Evolutionary conservation across 2,113 vertebrate species (phyloP), one percentile per base, ranked within the genome.

Genomic region (Oreochromis niloticus): DNA sequence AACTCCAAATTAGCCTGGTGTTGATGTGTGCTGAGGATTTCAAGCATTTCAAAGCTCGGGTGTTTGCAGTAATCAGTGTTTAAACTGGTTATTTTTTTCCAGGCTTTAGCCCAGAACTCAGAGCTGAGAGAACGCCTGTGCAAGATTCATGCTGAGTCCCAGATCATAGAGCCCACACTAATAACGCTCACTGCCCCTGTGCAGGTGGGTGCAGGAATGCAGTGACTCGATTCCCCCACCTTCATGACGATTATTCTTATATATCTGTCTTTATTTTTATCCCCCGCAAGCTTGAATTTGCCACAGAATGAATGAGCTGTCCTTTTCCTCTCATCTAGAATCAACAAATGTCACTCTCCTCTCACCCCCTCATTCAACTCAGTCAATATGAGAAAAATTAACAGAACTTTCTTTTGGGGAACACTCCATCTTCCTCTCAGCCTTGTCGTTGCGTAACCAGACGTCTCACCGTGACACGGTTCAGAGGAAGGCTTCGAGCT

Each of bases 81-180:
- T 94, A 93, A 86, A 10, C 85, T 96, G 95, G 93, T 97, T 97
- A 84, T 96, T 97, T 96, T 68, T 68, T 96, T 97, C 92, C 97
- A 99, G 98, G 97, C 98, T 95, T 96, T 99, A 97, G 96, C 97
- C 93, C 98, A 99, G 96, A 99, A 98, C 94, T 96, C 97, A 97
- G 98, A 99, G 89, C 97, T 99, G 97, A 98, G 97, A 97, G 98
- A 98, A 93, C 98, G 98, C 83, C 97, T 99, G 96, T 95, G 96
- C 97, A 98, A 97, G 97, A 99, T 99, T 97, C 98, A 99, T 93
- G 96, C 97, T 36, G 98, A 99, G 94, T 99, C 98, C 93, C 96
- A 97, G 96, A 95, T 99, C 95, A 93, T 97, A 97, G 98, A 98
- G 91, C 95, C 97, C 96, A 96, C 97, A 87, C 95, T 96, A 95